Evolutionary conservation across 2,797 vertebrate genomes (phyloP), one percentile per base, ranked within the genome.

Genomic region (Denticeps clupeoides): DNA sequence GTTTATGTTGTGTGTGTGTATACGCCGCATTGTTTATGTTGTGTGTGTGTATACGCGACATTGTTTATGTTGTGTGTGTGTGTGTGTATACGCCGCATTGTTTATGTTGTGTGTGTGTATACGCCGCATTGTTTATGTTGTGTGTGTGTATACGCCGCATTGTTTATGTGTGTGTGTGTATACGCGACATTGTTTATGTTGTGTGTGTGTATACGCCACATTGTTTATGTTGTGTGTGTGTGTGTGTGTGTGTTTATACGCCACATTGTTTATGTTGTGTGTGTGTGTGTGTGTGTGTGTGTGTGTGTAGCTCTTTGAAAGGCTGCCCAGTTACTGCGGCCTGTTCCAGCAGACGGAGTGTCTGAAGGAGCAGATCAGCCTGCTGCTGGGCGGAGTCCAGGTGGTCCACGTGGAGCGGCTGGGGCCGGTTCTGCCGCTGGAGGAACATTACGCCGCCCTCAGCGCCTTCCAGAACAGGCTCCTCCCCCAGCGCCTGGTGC

Each of bases 341-440:
- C 86, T 98, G 61, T 83, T 82, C 37, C 87, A 83, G 70, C 87
- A 83, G 63, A 76, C 88, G 0, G 67, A 85, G 41, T 74, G 81
- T 65, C 67, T 97, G 53, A 89, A 91, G 71, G 90, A 93, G 53
- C 69, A 78, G 49, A 87, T 97, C 77, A 87, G 91, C 69, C 71
- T 81, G 2, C 84, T 94, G 21, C 72, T 97, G 22, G 93, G 93
- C 3, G 90, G 91, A 10, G 77, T 88, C 7, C 83, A 87, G 50
- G 84, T 97, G 23, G 69, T 86, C 40, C 83, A 89, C n/a, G 25
- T 87, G 1, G 93, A 96, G 60, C 78, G 84, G 7, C 59, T 90
- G 22, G 87, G 87, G 45, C 85, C 87, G 1, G 67, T 82, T 1
- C 57, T 89, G 67, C 83, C 82, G 5, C 72, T 95, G 0, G 75